These are phyloP conservation scores for Plecotus auritus DNA, from an alignment of 2,113 vertebrate species.

Conservation along the genomic window DNA sequence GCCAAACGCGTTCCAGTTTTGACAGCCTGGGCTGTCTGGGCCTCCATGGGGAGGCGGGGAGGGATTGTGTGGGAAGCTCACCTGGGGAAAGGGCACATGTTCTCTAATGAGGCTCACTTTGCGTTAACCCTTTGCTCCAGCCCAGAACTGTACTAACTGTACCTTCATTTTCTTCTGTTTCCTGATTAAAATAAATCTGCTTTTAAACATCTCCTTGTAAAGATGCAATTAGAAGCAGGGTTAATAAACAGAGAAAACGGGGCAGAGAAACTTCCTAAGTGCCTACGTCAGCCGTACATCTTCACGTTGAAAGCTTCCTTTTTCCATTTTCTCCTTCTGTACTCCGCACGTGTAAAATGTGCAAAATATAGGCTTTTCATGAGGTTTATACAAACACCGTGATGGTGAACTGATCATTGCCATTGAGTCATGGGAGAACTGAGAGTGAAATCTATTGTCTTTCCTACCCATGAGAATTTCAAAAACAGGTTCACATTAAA, in stretches of 20 bases:
- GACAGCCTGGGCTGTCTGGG: constrained; percentile 29
- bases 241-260: constrained; percentile 16
- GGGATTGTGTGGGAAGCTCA: constrained; percentile 59
- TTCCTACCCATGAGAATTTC: neutral
- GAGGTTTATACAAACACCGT: neutral
- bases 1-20: constrained; percentile 44
- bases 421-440: neutral
- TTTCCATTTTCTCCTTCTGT: neutral
- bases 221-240: neutral
- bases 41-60: neutral
- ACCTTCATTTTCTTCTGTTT: constrained; percentile 36
- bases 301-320: neutral
- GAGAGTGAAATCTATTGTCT: neutral
- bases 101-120: constrained; percentile 21
- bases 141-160: neutral
- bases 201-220: neutral
- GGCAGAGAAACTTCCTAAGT: neutral
- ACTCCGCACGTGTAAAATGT: neutral
- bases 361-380: neutral
- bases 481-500: neutral
- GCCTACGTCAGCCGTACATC: neutral
- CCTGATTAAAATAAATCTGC: neutral
- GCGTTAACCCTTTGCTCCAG: neutral
- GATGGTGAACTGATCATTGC: neutral
- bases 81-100: constrained; percentile 36